Conservation (phyloP, 1,140 invertebrate genomes). For the Bicyclus anynana region DNA sequence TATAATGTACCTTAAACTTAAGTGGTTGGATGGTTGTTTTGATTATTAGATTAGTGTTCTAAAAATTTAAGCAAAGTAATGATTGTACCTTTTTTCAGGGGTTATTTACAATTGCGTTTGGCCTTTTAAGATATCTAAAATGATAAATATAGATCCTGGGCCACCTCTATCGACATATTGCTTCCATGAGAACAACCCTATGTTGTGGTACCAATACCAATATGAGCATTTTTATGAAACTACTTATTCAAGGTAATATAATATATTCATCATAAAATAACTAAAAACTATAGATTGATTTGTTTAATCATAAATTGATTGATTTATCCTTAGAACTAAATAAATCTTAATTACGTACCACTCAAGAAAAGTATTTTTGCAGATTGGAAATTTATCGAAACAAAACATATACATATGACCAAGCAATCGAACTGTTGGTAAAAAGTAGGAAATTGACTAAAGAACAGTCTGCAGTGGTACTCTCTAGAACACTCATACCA, state of each 20-base stretch:
- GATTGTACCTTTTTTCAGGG: conserved; percentile 30
- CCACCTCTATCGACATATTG: conserved; percentile 41
- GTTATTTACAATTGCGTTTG: conserved; percentile 56
- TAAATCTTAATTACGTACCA: too few relatives aligned
- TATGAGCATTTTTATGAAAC: conserved; percentile 37
- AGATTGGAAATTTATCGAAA: conserved; percentile 23
- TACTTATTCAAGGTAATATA: conserved; percentile 35
- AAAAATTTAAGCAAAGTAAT: too few relatives aligned
- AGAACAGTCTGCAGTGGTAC: conserved; percentile 70
- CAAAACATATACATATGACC: conserved; percentile 54
- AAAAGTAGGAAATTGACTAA: conserved; percentile 48
- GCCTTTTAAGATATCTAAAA: conserved; percentile 72
- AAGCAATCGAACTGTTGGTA: conserved; percentile 70
- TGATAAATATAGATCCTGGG: conserved; percentile 77
- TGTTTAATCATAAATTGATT: too few relatives aligned
- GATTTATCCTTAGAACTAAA: too few relatives aligned
- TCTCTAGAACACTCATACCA: conserved; percentile 59
- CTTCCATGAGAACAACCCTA: conserved; percentile 38
- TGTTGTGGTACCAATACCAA: conserved; percentile 34
- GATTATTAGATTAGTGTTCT: too few relatives aligned
- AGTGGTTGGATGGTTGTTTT: too few relatives aligned
- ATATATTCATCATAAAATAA: too few relatives aligned
- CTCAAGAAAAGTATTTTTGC: too few relatives aligned
- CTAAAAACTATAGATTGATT: too few relatives aligned
- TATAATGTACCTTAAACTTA: too few relatives aligned